Evolutionary conservation across 2,113 vertebrate species (phyloP).

Genomic region (Syngnathoides biaculeatus): DNA sequence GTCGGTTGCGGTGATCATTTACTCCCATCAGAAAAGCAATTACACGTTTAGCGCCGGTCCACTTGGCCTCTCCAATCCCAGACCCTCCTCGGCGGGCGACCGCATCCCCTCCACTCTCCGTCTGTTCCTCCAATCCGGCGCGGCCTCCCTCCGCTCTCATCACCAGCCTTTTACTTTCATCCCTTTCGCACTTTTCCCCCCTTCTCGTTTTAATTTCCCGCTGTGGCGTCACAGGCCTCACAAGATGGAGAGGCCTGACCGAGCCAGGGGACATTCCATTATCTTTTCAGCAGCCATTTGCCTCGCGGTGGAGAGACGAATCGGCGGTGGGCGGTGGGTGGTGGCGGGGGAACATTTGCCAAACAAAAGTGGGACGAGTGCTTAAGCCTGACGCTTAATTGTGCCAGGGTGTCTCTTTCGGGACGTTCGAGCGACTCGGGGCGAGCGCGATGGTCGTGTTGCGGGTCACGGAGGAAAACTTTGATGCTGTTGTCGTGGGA

Average conservation of each 20-base stretch:
- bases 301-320: constrained; percentile 50
- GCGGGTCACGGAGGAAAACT: not conserved
- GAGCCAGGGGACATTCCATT: constrained; percentile 71
- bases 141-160: constrained; percentile 14
- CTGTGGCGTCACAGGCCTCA: constrained; percentile 42
- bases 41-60: constrained; percentile 45
- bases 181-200: not conserved
- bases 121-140: constrained; percentile 13
- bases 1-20: constrained; percentile 35
- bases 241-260: constrained; percentile 66
- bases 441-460: not conserved
- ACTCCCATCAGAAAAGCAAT: constrained; percentile 58
- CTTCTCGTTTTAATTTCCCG: constrained; percentile 68
- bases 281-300: constrained; percentile 75
- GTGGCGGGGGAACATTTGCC: constrained; percentile 40
- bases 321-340: too few relatives aligned
- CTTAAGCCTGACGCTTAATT: constrained; percentile 35
- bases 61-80: constrained; percentile 25
- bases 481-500: not conserved
- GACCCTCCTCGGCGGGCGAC: constrained; percentile 4
- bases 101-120: constrained; percentile 10
- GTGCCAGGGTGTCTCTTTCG: not conserved
- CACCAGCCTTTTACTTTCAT: constrained; percentile 10
- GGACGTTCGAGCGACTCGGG: constrained; percentile 9
- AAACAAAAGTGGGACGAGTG: constrained; percentile 31